Evolutionary conservation across 2,797 vertebrate species (phyloP).

Genomic region (Babyrousa celebensis): DNA sequence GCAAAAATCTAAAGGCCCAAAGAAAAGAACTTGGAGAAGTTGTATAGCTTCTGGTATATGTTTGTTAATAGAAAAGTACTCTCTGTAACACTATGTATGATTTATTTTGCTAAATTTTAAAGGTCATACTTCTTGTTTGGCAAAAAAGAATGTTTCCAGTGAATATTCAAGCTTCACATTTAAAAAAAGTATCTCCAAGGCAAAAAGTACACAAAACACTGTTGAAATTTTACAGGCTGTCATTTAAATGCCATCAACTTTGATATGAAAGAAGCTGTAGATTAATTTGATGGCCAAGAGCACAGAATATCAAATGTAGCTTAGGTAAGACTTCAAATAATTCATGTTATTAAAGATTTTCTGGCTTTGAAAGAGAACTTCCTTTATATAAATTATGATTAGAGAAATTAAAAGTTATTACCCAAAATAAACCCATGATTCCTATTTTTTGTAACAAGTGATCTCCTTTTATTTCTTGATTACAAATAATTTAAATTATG

Average conservation of each 20-base stretch:
- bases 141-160: slow-evolving; percentile 6
- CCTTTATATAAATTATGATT: slow-evolving; percentile 17
- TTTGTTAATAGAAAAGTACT: slow-evolving; percentile 18
- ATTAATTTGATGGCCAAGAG: slow-evolving; percentile 29
- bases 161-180: slow-evolving; percentile 3
- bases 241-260: slow-evolving; percentile 1
- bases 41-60: background rate
- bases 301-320: background rate
- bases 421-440: background rate
- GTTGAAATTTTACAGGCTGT: background rate
- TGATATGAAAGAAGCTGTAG: background rate
- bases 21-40: slow-evolving; percentile 17
- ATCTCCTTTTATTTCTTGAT: slow-evolving; percentile 26
- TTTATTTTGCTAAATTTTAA: slow-evolving; percentile 62
- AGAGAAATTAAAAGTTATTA: background rate
- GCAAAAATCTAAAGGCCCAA: background rate
- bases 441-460: background rate
- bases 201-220: background rate
- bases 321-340: background rate
- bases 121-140: background rate
- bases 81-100: background rate
- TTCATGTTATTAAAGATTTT: background rate
- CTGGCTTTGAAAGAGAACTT: background rate
- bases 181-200: background rate
- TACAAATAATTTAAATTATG: background rate